phyloP scores from a whole-genome alignment of 2,797 vertebrate genomes.

The Amazonetta brasiliensis region DNA sequence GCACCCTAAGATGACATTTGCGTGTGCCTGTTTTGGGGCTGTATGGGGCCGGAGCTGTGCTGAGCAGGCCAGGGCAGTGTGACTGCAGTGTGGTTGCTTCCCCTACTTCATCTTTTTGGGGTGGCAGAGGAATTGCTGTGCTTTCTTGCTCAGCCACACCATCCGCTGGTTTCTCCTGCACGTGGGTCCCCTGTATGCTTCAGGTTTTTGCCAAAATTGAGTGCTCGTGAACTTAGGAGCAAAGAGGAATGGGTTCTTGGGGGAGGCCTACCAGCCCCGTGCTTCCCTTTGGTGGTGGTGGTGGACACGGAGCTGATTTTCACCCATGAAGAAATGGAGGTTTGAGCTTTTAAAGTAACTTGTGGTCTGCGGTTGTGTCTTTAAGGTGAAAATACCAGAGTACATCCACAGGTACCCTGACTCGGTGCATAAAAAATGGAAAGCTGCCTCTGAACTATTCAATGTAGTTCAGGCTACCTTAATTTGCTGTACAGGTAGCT shows the following conservation, averaged over 20 bases:
- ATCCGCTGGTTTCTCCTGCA: no score
- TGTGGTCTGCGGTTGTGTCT: neutral
- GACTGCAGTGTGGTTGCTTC: accelerated
- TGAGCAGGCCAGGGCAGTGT: accelerated
- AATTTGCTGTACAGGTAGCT: neutral
- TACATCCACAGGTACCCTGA: neutral
- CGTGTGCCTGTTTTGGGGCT: neutral
- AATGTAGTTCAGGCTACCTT: neutral
- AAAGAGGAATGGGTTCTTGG: neutral
- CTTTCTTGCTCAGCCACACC: neutral
- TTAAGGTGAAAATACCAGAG: neutral
- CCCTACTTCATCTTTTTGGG: accelerated
- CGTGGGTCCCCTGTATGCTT: accelerated
- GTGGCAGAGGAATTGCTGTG: neutral
- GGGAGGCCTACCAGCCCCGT: neutral
- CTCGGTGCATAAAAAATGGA: neutral
- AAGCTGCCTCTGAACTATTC: neutral
- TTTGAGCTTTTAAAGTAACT: neutral
- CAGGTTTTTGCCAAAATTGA: neutral
- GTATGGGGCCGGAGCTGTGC: neutral
- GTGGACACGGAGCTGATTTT: neutral
- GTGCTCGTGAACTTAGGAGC: neutral
- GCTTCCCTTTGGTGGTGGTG: neutral
- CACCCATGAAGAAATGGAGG: accelerated
- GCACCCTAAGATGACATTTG: neutral